These are phyloP conservation scores for Rhynchopsitta pachyrhyncha DNA, from an alignment of 2,113 vertebrate species.

Conservation along the genomic window DNA sequence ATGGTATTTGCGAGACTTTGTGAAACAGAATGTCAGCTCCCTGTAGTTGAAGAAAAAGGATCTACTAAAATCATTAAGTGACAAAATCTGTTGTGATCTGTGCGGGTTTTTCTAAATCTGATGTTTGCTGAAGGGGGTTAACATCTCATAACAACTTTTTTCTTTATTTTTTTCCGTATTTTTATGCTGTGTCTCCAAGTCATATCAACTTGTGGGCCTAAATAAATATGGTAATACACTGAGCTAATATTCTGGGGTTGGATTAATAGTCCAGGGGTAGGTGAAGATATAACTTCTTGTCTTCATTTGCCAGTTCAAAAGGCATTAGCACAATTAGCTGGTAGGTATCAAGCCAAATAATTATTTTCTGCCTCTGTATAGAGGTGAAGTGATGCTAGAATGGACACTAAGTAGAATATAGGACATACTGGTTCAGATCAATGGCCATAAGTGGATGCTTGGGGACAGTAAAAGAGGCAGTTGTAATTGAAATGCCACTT, in stretches of 20 bases:
- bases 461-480: slow-evolving; percentile 5
- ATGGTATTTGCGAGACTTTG: background rate
- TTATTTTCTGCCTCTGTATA: background rate
- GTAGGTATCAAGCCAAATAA: background rate
- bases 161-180: background rate
- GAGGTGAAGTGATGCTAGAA: background rate
- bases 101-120: background rate
- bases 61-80: background rate
- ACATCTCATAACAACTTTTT: background rate
- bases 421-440: background rate
- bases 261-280: background rate
- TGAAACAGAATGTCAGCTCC: background rate
- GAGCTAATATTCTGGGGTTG: background rate
- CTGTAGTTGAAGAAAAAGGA: background rate
- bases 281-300: background rate
- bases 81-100: background rate
- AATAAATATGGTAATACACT: background rate
- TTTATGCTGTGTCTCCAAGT: background rate
- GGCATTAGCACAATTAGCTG: background rate
- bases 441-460: background rate
- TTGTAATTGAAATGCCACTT: slow-evolving; percentile 8
- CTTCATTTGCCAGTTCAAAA: background rate
- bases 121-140: background rate
- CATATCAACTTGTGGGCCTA: background rate
- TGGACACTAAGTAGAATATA: background rate